Percentiles rank a stretch among this genome's conserved stretches.
Evolutionary conservation across 1,140 invertebrate genomes (phyloP).

Genomic region (Gryon sp.): DNA sequence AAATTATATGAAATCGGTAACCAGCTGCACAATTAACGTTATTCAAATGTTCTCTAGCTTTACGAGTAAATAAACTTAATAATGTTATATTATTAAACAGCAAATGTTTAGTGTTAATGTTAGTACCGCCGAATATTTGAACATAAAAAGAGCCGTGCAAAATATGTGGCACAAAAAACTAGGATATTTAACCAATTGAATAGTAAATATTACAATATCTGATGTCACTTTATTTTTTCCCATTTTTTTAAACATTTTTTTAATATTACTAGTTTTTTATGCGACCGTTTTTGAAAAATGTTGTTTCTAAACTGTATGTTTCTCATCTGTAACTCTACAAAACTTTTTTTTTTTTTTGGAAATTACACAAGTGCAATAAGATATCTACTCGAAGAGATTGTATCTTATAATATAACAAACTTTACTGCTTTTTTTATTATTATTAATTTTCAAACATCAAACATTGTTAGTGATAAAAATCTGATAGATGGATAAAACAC

Average conservation of each 20-base stretch:
- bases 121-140: slow-evolving; percentile 26
- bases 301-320: slow-evolving; percentile 3
- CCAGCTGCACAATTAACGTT: slow-evolving; percentile 56
- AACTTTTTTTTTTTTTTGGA: too few species aligned
- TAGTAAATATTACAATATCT: too few species aligned
- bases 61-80: slow-evolving; percentile 43
- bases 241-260: too few species aligned
- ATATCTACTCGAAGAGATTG: slow-evolving; percentile 41
- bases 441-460: slow-evolving; percentile 42
- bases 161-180: slow-evolving; percentile 13
- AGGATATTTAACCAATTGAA: not conserved
- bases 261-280: slow-evolving; percentile 41
- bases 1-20: slow-evolving; percentile 20
- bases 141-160: slow-evolving; percentile 22
- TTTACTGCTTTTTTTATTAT: too few species aligned
- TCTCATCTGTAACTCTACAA: not conserved
- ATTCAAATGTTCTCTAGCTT: slow-evolving; percentile 29
- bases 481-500: too few species aligned
- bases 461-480: slow-evolving; percentile 32
- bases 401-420: slow-evolving; percentile 49
- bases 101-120: slow-evolving; percentile 7
- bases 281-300: not conserved
- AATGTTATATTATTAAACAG: slow-evolving; percentile 26
- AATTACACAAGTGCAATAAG: slow-evolving; percentile 54
- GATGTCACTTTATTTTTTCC: too few species aligned